Percentiles rank a stretch among this genome's conserved stretches.
phyloP scores from a whole-genome alignment of 2,888 invertebrate species.

The Panorpa germanica region DNA sequence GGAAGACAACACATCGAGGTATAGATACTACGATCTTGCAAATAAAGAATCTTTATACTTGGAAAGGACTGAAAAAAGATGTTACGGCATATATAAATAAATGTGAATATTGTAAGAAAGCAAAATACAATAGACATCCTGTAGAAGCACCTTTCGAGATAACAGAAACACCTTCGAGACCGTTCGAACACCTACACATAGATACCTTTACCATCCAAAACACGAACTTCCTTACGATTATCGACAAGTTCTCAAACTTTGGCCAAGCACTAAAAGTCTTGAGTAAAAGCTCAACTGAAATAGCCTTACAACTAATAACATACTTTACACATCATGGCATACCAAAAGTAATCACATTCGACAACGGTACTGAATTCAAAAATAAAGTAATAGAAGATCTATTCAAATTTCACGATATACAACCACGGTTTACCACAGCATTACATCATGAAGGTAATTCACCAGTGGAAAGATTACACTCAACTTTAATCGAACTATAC shows the following conservation, averaged over 20 bases:
- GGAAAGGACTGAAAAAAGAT: too few relatives aligned
- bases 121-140: slow-evolving; percentile 14
- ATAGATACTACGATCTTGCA: too few relatives aligned
- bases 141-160: slow-evolving; percentile 12
- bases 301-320: slow-evolving; percentile 7
- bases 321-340: slow-evolving; percentile 8
- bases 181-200: slow-evolving; percentile 14
- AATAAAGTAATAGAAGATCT: too few relatives aligned
- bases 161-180: slow-evolving; percentile 13
- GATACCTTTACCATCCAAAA: slow-evolving; percentile 13
- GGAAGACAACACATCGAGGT: too few relatives aligned
- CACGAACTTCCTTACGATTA: slow-evolving; percentile 12
- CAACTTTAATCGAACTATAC: background rate
- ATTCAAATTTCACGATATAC: background rate
- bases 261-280: slow-evolving; percentile 12
- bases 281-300: slow-evolving; percentile 12
- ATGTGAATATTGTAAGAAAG: too few relatives aligned
- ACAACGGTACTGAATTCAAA: slow-evolving; percentile 6
- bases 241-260: slow-evolving; percentile 14
- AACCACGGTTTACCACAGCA: background rate
- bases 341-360: slow-evolving; percentile 8
- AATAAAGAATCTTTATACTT: too few relatives aligned
- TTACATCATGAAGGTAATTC: background rate
- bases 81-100: too few relatives aligned
- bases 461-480: background rate